Conservation (phyloP, 1,140 invertebrate species). For the Pristionchus pacificus region DNA sequence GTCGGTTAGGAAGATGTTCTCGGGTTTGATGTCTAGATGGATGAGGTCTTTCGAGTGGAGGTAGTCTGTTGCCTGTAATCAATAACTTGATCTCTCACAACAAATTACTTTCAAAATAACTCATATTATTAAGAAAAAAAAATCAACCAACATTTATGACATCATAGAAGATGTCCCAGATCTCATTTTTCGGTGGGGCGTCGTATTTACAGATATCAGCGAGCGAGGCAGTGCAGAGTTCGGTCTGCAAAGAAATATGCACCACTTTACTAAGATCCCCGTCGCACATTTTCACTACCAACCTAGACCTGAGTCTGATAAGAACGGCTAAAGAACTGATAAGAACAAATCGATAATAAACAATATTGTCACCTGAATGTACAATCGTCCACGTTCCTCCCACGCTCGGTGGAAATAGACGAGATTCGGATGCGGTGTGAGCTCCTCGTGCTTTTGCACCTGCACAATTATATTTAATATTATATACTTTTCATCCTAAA, state of each 20-base stretch:
- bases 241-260: conserved; percentile 70
- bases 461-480: no score
- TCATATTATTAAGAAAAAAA: conserved; percentile 20
- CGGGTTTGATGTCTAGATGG: conserved; percentile 74
- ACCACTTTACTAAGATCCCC: conserved; percentile 41
- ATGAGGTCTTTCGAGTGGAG: conserved; percentile 68
- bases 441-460: conserved; percentile 69
- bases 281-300: neutral
- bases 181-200: conserved; percentile 60
- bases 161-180: conserved; percentile 65
- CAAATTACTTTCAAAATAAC: no score
- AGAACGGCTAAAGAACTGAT: no score
- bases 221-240: conserved; percentile 66
- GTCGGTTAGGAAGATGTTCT: conserved; percentile 69
- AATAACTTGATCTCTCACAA: conserved; percentile 6
- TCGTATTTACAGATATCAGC: conserved; percentile 57
- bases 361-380: neutral
- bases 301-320: no score
- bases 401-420: conserved; percentile 70
- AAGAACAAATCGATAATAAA: neutral
- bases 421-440: conserved; percentile 69
- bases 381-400: conserved; percentile 66
- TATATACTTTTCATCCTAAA: no score
- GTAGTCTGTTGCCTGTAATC: conserved; percentile 65
- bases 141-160: conserved; percentile 59